phyloP scores from a whole-genome alignment of 2,797 vertebrate genomes.

The Tadarida brasiliensis region DNA sequence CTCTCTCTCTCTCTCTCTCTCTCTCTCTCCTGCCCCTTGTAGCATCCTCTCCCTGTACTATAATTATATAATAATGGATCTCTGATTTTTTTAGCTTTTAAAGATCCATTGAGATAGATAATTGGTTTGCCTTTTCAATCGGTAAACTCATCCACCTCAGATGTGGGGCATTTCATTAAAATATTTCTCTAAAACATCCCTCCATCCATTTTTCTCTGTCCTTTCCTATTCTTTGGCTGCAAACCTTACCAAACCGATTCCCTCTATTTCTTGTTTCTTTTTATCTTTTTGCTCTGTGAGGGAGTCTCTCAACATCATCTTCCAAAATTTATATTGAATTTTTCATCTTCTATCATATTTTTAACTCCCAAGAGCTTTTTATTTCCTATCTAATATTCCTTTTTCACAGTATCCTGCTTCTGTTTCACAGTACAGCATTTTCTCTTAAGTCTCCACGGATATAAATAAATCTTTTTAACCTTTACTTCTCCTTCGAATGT shows the following conservation, averaged over 20 bases:
- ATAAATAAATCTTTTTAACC: background rate
- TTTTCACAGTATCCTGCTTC: background rate
- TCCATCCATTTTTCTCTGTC: background rate
- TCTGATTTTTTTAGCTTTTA: background rate
- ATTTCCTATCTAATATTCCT: background rate
- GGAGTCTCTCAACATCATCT: background rate
- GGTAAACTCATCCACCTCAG: background rate
- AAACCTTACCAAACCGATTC: background rate
- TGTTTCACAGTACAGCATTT: background rate
- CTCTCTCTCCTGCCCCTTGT: background rate
- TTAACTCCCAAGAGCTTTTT: background rate
- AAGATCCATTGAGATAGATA: background rate
- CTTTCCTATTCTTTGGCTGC: background rate
- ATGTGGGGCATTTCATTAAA: background rate
- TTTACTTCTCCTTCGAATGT: background rate
- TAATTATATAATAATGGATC: background rate
- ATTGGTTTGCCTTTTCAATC: background rate
- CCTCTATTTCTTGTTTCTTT: background rate
- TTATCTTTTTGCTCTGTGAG: background rate
- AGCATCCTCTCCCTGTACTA: background rate
- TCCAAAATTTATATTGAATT: conserved; percentile 33
- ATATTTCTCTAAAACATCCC: background rate
- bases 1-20: background rate
- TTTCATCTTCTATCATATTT: background rate
- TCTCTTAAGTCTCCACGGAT: background rate